A percentile compares a stretch with the other conserved stretches of the same genome.
Conservation (phyloP, 2,797 vertebrate genomes). For the Betta splendens region DNA sequence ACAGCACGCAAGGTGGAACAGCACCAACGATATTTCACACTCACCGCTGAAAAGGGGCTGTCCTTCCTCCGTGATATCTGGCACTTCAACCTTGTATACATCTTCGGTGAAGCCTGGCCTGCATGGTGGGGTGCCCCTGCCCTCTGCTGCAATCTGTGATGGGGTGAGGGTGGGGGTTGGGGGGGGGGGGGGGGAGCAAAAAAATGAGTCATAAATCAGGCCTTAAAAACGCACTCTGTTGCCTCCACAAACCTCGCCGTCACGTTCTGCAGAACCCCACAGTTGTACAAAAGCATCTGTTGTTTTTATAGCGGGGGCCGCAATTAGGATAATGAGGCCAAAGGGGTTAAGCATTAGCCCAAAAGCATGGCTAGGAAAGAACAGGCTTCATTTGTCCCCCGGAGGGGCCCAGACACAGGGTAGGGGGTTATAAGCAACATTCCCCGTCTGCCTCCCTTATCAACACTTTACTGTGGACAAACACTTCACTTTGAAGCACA, state of each 20-base stretch:
- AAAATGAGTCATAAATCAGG: slow-evolving; percentile 74
- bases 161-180: background rate
- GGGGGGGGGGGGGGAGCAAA: slow-evolving; percentile 41
- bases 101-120: slow-evolving; percentile 95
- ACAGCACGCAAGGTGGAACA: slow-evolving; percentile 8
- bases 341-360: slow-evolving; percentile 96
- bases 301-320: slow-evolving; percentile 85
- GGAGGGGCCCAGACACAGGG: slow-evolving; percentile 77
- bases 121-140: slow-evolving; percentile 87
- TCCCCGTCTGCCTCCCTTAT: slow-evolving; percentile 76
- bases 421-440: slow-evolving; percentile 46
- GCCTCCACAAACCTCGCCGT: slow-evolving; percentile 79
- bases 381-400: slow-evolving; percentile 91
- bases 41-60: slow-evolving; percentile 93
- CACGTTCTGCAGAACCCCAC: slow-evolving; percentile 74
- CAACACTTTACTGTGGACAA: slow-evolving; percentile 81
- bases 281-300: slow-evolving; percentile 86
- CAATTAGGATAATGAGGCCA: slow-evolving; percentile 89
- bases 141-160: slow-evolving; percentile 87
- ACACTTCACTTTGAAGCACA: slow-evolving; percentile 75
- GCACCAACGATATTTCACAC: slow-evolving; percentile 48
- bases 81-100: slow-evolving; percentile 86
- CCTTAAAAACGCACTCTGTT: slow-evolving; percentile 62
- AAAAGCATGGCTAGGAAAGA: slow-evolving; percentile 84
- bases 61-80: slow-evolving; percentile 86